Percentiles rank a stretch among this genome's conserved stretches.
phyloP scores from a whole-genome alignment of 2,113 vertebrate species.

The Chaetodon trifascialis region DNA sequence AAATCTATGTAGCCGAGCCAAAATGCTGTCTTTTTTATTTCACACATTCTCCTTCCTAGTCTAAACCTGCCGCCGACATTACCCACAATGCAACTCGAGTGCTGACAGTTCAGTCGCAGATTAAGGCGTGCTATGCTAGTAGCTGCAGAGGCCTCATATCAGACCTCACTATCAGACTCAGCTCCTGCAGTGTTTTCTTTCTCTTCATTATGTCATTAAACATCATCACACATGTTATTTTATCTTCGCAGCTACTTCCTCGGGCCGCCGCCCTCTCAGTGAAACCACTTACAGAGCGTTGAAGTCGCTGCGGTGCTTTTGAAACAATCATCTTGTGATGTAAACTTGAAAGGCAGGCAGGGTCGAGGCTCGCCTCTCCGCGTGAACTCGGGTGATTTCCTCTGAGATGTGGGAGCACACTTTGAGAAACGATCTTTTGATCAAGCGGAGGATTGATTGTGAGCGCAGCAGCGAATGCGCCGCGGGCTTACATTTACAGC shows the following conservation, averaged over 20 bases:
- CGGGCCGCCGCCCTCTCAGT: neutral
- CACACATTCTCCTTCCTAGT: neutral
- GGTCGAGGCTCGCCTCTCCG: neutral
- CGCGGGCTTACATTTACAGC: neutral
- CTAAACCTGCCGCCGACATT: neutral
- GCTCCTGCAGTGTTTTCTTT: too few species aligned
- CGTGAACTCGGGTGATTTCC: neutral
- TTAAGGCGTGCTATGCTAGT: too few species aligned
- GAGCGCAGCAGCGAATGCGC: neutral
- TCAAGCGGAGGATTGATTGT: neutral
- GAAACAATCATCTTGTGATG: neutral
- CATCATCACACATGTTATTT: neutral
- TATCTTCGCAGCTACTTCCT: neutral
- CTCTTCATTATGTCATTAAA: neutral
- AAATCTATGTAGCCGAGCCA: neutral
- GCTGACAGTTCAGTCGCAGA: too few species aligned
- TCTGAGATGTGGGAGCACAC: neutral
- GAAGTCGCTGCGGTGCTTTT: neutral
- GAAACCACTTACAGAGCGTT: neutral
- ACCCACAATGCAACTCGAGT: neutral
- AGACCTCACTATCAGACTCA: too few species aligned
- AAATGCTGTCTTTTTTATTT: neutral
- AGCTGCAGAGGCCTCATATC: too few species aligned
- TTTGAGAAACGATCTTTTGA: constrained; percentile 17
- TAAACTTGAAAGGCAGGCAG: constrained; percentile 30